Percentiles rank a stretch among this genome's conserved stretches.
These are phyloP conservation scores for Zoanthus gigantus DNA, from an alignment of 92 coral and sea anemone genomes.

Conservation along the genomic window DNA sequence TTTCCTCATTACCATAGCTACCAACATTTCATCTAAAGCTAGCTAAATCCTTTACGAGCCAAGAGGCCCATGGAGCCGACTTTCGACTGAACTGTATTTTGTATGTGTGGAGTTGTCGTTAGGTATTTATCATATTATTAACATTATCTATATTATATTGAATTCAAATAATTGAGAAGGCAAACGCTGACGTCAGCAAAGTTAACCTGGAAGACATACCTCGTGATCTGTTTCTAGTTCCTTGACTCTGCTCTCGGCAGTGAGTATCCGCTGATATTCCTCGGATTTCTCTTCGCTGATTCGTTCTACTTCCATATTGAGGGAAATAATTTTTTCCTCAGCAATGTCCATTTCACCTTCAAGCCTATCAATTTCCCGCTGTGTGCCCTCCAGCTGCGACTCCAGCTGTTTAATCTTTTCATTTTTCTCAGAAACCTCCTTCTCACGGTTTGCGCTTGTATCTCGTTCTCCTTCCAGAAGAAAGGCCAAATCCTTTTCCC, in stretches of 20 bases:
- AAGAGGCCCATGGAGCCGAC: too few species aligned
- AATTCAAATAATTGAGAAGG: too few species aligned
- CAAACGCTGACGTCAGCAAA: too few species aligned
- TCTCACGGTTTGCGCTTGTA: conserved; percentile 73
- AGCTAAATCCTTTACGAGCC: too few species aligned
- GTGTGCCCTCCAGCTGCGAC: conserved; percentile 62
- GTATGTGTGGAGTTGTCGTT: too few species aligned
- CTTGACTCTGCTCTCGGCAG: conserved; percentile 84
- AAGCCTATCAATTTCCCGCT: conserved; percentile 80
- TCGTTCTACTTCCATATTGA: conserved; percentile 87
- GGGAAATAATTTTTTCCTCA: conserved; percentile 88
- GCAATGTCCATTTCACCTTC: conserved; percentile 97
- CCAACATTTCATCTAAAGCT: too few species aligned
- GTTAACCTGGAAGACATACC: neutral
- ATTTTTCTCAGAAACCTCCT: conserved; percentile 68
- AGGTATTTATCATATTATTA: too few species aligned
- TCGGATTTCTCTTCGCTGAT: conserved; percentile 82
- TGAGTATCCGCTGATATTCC: conserved; percentile 83
- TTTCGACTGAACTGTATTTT: too few species aligned
- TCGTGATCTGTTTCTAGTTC: conserved; percentile 93
- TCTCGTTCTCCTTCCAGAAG: conserved; percentile 79
- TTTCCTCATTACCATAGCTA: too few species aligned
- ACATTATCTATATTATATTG: neutral
- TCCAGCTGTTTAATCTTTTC: conserved; percentile 59
- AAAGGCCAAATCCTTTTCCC: conserved; percentile 68